Base-by-base conservation (phyloP, 2,888 invertebrate species). In the Dryobotodes eremita region DNA sequence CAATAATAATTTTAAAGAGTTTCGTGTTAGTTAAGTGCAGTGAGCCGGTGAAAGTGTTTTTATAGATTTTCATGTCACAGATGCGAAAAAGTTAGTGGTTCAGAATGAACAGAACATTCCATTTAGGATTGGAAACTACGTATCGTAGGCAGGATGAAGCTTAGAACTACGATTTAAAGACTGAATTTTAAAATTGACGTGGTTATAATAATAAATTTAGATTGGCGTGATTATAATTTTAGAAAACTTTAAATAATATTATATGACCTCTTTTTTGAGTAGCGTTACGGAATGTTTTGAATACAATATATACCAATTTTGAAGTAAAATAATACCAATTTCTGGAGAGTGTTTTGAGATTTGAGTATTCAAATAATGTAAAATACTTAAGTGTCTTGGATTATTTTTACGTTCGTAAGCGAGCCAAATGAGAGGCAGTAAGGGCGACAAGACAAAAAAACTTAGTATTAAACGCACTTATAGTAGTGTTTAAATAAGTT, bases 21-120 rank as follows among this genome's bases (percentile, higher is more conserved):
- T n/a, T n/a, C n/a, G n/a, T n/a, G n/a, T 50, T n/a, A n/a, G n/a
- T n/a, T 64, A 26, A 77, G 36, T 77, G 48, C 53, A 76, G 62
- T 76, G 76, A 64, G n/a, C n/a, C 46, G 13, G 26, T 61, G 20
- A 36, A 20, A 31, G 46, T 59, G 48, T 36, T 59, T 71, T 13
- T 57, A 46, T 20, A 23, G 26, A 48, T 2, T 48, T 48, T 64
- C 5, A 36, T 50, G 11, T n/a, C 31, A 42, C 7, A 3, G 42
- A 8, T 53, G 23, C 15, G 23, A 5, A 23, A 36, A 53, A 69
- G 31, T 7, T 17, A 31, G 31, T 31, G 31, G 6, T 8, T 13
- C n/a, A 31, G 0, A 20, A 50, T 23, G 31, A 68, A 50, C 26
- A 69, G 31, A 69, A 13, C 20, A 31, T 61, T 36, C 13, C 13